phyloP scores from a whole-genome alignment of 2,797 vertebrate genomes.

The Xiphophorus birchmanni region DNA sequence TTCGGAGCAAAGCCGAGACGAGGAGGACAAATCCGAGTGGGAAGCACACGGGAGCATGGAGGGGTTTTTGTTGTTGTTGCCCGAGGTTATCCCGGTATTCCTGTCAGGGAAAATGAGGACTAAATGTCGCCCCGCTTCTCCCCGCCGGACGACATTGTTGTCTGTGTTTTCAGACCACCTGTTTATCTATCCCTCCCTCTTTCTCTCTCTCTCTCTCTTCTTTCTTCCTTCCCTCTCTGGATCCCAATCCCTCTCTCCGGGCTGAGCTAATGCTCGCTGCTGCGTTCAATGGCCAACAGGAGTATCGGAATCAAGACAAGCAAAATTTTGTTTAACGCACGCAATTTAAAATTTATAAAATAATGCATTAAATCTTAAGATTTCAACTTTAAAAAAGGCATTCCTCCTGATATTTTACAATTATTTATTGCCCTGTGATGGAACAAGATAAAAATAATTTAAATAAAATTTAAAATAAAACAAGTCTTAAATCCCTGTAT shows the following conservation, averaged over 20 bases:
- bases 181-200: slow-evolving; percentile 55
- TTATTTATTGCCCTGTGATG: neutral
- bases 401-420: neutral
- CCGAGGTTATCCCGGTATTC: slow-evolving; percentile 35
- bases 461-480: neutral
- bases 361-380: neutral
- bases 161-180: slow-evolving; percentile 73
- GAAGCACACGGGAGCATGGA: slow-evolving; percentile 50
- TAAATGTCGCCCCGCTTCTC: slow-evolving; percentile 37
- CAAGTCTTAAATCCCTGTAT: neutral
- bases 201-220: slow-evolving; percentile 27
- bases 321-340: neutral
- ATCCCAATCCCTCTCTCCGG: slow-evolving; percentile 22
- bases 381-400: neutral
- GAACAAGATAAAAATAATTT: too few relatives aligned
- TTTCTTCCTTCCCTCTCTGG: slow-evolving; percentile 22
- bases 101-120: slow-evolving; percentile 18
- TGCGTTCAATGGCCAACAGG: slow-evolving; percentile 37
- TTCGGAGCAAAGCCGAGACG: slow-evolving; percentile 47
- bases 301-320: neutral
- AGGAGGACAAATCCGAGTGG: slow-evolving; percentile 40
- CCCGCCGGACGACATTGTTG: slow-evolving; percentile 69
- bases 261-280: slow-evolving; percentile 59
- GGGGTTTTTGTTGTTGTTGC: slow-evolving; percentile 19
- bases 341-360: neutral